These are phyloP conservation scores for Numida meleagris DNA, from an alignment of 2,113 vertebrate species.

Conservation along the genomic window DNA sequence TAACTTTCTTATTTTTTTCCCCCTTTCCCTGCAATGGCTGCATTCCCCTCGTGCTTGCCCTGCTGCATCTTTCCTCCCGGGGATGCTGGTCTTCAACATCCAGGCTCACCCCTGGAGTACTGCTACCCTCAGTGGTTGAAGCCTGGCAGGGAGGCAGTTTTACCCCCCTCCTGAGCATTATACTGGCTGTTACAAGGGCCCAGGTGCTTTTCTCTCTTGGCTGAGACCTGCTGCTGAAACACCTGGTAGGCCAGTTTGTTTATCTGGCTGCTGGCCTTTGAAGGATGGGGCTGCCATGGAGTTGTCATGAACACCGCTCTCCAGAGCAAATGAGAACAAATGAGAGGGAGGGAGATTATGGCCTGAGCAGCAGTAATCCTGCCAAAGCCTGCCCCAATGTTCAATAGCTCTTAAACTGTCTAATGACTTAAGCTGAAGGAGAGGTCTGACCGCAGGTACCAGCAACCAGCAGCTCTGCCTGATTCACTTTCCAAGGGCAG, in stretches of 20 bases:
- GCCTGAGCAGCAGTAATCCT: conserved; percentile 29
- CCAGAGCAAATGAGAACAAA: conserved; percentile 64
- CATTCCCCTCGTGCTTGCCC: neutral
- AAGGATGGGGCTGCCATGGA: conserved; percentile 57
- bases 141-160: neutral
- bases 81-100: neutral
- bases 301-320: conserved; percentile 28
- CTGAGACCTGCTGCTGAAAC: conserved; percentile 8
- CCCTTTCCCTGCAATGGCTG: neutral
- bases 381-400: neutral
- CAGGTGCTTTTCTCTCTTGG: neutral
- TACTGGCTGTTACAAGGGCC: neutral
- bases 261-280: conserved; percentile 37
- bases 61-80: neutral
- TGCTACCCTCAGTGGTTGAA: neutral
- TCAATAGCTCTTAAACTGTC: conserved; percentile 8
- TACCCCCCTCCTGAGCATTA: neutral
- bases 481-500: conserved; percentile 47
- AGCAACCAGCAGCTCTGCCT: neutral
- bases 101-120: neutral
- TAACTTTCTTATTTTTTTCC: accelerated
- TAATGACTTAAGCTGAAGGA: neutral
- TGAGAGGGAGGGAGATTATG: conserved; percentile 33
- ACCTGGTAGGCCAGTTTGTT: conserved; percentile 35
- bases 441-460: neutral